Evolutionary conservation across 2,113 vertebrate genomes (phyloP), one percentile per base, ranked within the genome.

Genomic region (Heterochromis multidens): DNA sequence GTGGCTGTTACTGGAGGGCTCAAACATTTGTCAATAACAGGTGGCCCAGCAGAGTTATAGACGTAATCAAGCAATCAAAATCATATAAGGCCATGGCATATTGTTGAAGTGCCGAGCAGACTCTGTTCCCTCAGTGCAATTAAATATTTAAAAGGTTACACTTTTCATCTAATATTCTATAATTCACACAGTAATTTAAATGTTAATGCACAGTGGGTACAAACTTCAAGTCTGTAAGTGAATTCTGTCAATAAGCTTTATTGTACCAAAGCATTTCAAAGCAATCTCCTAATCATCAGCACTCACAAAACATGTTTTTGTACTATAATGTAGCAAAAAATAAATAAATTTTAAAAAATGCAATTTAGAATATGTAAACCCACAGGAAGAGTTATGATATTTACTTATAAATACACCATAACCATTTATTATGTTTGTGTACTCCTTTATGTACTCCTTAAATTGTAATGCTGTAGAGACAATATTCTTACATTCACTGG

Each of bases 1-100:
- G 76, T 57, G 49, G 40, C 23, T 56, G 62, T 78, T 46, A 52
- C 81, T 74, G 49, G 17, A 83, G 83, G 77, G 79, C 83, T 61
- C 5, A 21, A 77, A 29, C 58, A 58, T 72, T 19, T 74, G 56
- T 49, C 35, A 63, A 46, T 46, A 79, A 46, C 52, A 65, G 79
- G 29, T 67, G 46, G 19, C 57, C 67, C 25, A 7, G 29, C 1
- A 17, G 43, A 81, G 79, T 87, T 83, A 49, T 56, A 62, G 29
- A 80, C 11, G 72, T 77, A 84, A 86, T 86, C 23, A 88, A 57
- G 49, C 52, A 58, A 79, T 82, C 33, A 65, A 80, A 77, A 58
- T 61, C 29, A 19, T 29, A 77, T 49, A 63, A 81, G 40, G 7
- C 37, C 40, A 21, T 6, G 10, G 10, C 23, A 49, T 16, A 8